Evolutionary conservation across 1,140 invertebrate genomes (phyloP), one percentile per base, ranked within the genome.

Genomic region (Chrysoperla carnea): DNA sequence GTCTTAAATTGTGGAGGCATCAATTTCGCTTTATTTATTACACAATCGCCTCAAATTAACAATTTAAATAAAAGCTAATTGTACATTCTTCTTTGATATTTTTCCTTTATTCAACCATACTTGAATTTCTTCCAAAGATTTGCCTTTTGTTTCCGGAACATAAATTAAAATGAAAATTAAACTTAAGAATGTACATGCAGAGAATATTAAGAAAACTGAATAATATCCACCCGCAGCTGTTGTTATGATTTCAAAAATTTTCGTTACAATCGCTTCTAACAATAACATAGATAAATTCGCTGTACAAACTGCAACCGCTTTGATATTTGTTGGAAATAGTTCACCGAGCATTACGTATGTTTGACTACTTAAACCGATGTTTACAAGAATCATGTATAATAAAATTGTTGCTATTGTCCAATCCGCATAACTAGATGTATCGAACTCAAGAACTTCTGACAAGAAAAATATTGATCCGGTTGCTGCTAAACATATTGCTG

Each of bases 71-170:
- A 23, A 23, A 23, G 17, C 17, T 23, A 23, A 23, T 23, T 23
- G 17, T 3, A 23, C 17, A 23, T 23, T 23, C 17, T 23, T 23
- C 5, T 23, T 23, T 5, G 17, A 23, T 23, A 23, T 23, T 5
- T 23, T 23, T 23, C 17, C 17, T 23, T 23, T 23, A 23, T 59
- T 58, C 0, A 66, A 43, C 36, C 64, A 54, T 36, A 65, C 56
- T 37, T 72, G 68, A 36, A 80, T 75, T 47, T 80, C 69, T 27
- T 77, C 59, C 31, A 78, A 52, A 1, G 61, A 66, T 48, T 67
- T 70, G 0, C 72, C 72, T 48, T 76, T 78, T 0, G 78, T 81
- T 55, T 81, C 78, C 2, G 76, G 76, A 1, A 82, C 64, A 40
- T 67, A 51, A 12, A 74, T 63, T 8, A 43, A 27, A 6, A 61